Base-by-base conservation (phyloP, 1,140 invertebrate species). In the Pseudomyrmex gracilis region DNA sequence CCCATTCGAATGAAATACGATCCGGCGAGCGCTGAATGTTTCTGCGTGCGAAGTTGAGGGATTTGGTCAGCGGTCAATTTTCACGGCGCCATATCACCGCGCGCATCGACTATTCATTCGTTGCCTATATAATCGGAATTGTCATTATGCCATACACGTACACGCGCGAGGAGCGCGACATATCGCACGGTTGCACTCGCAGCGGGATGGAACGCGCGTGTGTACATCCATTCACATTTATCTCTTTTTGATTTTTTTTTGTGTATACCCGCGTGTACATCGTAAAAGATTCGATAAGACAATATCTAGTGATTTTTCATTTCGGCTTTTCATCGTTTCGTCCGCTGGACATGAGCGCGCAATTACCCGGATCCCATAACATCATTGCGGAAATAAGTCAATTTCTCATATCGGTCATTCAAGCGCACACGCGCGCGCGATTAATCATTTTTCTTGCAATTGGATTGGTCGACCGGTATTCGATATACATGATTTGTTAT, bases 1-100 rank as follows among this genome's bases (percentile, higher is more conserved):
- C 88, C 90, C 92, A 92, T 93, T 93, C 86, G 83, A 89, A 92
- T 93, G 91, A 93, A 91, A 92, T 93, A 93, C 84, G 92, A 90
- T 83, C 67, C 1, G 77, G 63, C 78, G 82, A 71, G 85, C 83
- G 78, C 66, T 73, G 77, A 83, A 76, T 47, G 67, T 68, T 64
- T 68, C 64, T 63, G 20, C 63, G 61, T 49, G 34, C 34, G 55
- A 64, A 78, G 57, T 49, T 58, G 63, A 80, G 47, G 17, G 47
- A 53, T 74, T 63, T 34, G 43, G 15, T n/a, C 43, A 12, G 20
- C n/a, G 64, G 68, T 83, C 83, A 73, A 63, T 71, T 70, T 43
- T 82, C n/a, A 20, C n/a, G 17, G 10, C 43, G 63, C 9, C 17
- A n/a, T 34, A 34, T 34, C 34, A 34, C 34, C 34, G 34, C 34